Percentiles rank a stretch among this genome's conserved stretches.
Conservation (phyloP, 2,888 invertebrate species). For the Drosophila peninsularis region DNA sequence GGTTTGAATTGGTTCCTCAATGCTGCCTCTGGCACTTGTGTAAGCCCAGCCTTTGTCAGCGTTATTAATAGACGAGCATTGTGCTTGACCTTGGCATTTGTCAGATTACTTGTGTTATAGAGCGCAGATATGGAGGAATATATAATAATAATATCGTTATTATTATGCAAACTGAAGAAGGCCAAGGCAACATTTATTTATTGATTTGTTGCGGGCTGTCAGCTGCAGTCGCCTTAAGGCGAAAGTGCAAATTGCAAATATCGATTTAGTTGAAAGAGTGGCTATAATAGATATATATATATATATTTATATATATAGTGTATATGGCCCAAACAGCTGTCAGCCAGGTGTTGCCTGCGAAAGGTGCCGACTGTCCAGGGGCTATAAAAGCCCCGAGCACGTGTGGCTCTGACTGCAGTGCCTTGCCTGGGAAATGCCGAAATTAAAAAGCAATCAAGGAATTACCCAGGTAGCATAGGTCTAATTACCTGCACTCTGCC, state of each 20-base stretch:
- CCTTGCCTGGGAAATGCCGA: conserved; percentile 48
- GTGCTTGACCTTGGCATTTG: conserved; percentile 11
- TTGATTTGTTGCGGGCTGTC: background rate
- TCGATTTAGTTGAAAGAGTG: conserved; percentile 40
- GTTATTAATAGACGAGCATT: conserved; percentile 19
- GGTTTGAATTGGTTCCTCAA: conserved; percentile 9
- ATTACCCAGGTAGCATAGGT: conserved; percentile 30
- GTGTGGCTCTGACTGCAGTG: conserved; percentile 18
- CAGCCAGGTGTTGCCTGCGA: background rate
- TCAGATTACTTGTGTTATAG: background rate
- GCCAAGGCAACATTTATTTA: background rate
- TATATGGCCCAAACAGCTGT: conserved; percentile 13
- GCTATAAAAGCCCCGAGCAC: conserved; percentile 36
- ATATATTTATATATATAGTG: background rate
- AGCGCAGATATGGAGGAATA: no score
- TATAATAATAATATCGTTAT: background rate
- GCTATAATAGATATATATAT: background rate
- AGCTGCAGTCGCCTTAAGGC: conserved; percentile 10
- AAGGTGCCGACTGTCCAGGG: conserved; percentile 21
- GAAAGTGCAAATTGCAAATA: conserved; percentile 23
- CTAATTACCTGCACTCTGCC: conserved; percentile 36
- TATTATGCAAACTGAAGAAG: background rate
- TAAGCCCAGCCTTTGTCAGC: conserved; percentile 19
- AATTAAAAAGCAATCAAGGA: conserved; percentile 65
- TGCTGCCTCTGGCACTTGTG: background rate